Percentiles rank a stretch among this genome's conserved stretches.
These are phyloP conservation scores for Lepus timidus DNA, from an alignment of 2,113 vertebrate genomes.

Conservation along the genomic window DNA sequence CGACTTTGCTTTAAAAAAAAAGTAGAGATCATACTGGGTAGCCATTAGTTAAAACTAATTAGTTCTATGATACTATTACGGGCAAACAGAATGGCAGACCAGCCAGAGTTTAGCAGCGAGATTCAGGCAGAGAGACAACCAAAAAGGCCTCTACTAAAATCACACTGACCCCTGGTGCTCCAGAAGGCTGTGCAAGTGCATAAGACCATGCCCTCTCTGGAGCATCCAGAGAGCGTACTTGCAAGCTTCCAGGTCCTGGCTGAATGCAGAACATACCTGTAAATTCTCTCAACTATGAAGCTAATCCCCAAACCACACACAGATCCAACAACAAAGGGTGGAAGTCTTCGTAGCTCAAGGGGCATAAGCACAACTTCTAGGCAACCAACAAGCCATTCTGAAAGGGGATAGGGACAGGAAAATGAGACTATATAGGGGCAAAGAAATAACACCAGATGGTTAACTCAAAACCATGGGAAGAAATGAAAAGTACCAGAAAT, in stretches of 20 bases:
- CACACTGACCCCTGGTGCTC: neutral
- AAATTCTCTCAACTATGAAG: constrained; percentile 54
- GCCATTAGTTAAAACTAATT: constrained; percentile 9
- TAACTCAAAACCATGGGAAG: neutral
- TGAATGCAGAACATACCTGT: neutral
- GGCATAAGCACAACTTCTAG: neutral
- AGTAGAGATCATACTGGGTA: neutral
- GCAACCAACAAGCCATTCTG: constrained; percentile 14
- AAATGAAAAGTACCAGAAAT: neutral
- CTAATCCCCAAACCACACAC: neutral
- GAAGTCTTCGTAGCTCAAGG: neutral
- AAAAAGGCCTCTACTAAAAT: neutral
- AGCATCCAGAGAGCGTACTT: neutral
- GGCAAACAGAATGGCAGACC: constrained; percentile 21
- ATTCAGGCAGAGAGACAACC: neutral
- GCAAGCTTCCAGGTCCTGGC: neutral
- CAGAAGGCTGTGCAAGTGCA: neutral
- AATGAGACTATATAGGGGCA: neutral
- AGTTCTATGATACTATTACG: neutral
- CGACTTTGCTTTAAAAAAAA: no score
- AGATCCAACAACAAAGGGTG: neutral
- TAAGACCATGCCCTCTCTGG: neutral
- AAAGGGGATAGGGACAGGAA: neutral
- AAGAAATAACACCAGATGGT: neutral
- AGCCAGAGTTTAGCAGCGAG: neutral